These are phyloP conservation scores for Synanthedon vespiformis DNA, from an alignment of 2,888 invertebrate genomes.

Conservation along the genomic window DNA sequence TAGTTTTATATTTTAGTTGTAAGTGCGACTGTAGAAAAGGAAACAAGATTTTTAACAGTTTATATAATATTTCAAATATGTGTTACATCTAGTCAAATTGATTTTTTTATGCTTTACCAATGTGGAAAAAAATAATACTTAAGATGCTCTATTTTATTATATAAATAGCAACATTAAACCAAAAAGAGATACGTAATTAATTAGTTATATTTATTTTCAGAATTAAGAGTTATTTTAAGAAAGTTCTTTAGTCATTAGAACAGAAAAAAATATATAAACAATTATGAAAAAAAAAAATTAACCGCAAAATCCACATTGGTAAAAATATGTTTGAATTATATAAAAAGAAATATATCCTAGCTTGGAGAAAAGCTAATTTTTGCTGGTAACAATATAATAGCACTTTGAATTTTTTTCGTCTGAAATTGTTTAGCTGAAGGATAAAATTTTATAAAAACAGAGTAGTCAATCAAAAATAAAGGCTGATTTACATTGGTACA, in stretches of 20 bases:
- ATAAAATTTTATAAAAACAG: too few species aligned
- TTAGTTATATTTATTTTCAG: conserved; percentile 5
- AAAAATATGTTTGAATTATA: conserved; percentile 24
- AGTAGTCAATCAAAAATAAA: too few species aligned
- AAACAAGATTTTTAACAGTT: neutral
- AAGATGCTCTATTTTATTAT: too few species aligned
- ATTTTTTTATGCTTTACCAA: conserved; percentile 41
- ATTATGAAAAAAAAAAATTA: too few species aligned
- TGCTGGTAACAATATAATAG: conserved; percentile 28
- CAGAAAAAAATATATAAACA: too few species aligned
- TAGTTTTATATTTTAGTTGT: conserved; percentile 4
- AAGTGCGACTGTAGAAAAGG: conserved; percentile 54
- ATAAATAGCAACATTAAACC: too few species aligned
- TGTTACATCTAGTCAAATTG: conserved; percentile 67
- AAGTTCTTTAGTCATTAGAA: neutral
- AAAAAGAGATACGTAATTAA: conserved; percentile 1
- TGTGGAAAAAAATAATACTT: conserved; percentile 25
- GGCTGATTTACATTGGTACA: too few species aligned
- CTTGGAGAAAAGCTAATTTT: conserved; percentile 58
- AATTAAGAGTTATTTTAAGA: neutral
- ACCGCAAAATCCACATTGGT: conserved; percentile 30
- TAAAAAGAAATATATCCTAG: conserved; percentile 63
- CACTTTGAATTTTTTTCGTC: conserved; percentile 9
- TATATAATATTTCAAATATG: conserved; percentile 21
- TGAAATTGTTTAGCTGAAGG: too few species aligned